Conservation (phyloP, 2,797 vertebrate genomes). For the Hippoglossus hippoglossus region DNA sequence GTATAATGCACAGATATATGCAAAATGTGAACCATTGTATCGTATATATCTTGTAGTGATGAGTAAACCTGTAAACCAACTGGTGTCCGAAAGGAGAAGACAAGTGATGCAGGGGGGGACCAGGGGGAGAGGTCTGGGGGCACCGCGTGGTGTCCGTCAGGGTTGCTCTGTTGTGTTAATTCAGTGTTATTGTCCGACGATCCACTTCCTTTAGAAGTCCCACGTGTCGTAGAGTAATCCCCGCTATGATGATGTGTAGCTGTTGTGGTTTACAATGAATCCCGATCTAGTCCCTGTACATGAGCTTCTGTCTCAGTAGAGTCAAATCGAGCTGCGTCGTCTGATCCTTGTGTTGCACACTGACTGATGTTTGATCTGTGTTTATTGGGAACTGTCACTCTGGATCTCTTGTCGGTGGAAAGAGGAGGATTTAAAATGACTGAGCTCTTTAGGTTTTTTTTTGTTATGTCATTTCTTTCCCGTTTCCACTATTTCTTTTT, state of each 20-base stretch:
- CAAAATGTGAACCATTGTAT: slow-evolving; percentile 84
- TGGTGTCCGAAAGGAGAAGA: slow-evolving; percentile 68
- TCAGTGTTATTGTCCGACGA: slow-evolving; percentile 67
- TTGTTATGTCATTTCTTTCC: slow-evolving; percentile 31
- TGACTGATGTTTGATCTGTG: slow-evolving; percentile 55
- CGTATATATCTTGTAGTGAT: slow-evolving; percentile 82
- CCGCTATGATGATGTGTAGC: slow-evolving; percentile 63
- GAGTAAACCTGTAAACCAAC: slow-evolving; percentile 77
- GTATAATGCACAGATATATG: slow-evolving; percentile 84
- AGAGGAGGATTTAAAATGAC: slow-evolving; percentile 32
- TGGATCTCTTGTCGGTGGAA: background rate
- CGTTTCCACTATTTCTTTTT: slow-evolving; percentile 16
- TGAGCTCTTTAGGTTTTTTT: slow-evolving; percentile 35
- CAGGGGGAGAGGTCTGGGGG: slow-evolving; percentile 62
- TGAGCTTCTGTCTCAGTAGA: slow-evolving; percentile 48
- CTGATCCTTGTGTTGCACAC: slow-evolving; percentile 39
- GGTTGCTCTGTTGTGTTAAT: slow-evolving; percentile 52
- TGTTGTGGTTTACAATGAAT: slow-evolving; percentile 67
- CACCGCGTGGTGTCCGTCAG: slow-evolving; percentile 28
- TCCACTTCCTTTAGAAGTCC: slow-evolving; percentile 56
- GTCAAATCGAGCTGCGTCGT: slow-evolving; percentile 32
- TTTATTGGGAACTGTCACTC: slow-evolving; percentile 14
- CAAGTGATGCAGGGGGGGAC: slow-evolving; percentile 51
- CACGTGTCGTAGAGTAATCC: slow-evolving; percentile 40
- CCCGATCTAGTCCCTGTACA: slow-evolving; percentile 58